Evolutionary conservation across 2,888 invertebrate genomes (phyloP).

Genomic region (Microchrysa polita): DNA sequence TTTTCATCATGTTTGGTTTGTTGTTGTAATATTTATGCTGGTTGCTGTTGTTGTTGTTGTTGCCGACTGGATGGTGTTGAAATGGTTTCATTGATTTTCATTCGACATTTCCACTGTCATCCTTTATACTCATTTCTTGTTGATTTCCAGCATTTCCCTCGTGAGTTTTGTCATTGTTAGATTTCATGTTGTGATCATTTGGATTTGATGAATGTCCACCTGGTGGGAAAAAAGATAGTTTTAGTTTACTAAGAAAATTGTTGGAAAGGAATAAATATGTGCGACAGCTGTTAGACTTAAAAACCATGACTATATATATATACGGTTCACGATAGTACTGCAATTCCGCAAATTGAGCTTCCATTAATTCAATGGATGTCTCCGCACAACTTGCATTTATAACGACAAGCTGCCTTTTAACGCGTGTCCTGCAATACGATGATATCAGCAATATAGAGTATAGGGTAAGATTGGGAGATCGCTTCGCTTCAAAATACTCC

Average conservation of each 20-base stretch:
- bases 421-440: too few relatives aligned
- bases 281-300: not conserved
- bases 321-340: not conserved
- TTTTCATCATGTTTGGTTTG: slow-evolving; percentile 40
- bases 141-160: slow-evolving; percentile 28
- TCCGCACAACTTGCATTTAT: too few relatives aligned
- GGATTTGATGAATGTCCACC: slow-evolving; percentile 48
- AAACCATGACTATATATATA: too few relatives aligned
- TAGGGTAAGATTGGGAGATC: too few relatives aligned
- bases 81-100: slow-evolving; percentile 38
- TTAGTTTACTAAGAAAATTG: slow-evolving; percentile 4
- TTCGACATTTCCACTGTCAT: slow-evolving; percentile 45
- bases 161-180: slow-evolving; percentile 37
- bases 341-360: not conserved
- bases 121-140: slow-evolving; percentile 48
- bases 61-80: slow-evolving; percentile 41
- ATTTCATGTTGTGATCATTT: slow-evolving; percentile 45
- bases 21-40: slow-evolving; percentile 40
- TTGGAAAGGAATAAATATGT: not conserved
- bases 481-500: not conserved
- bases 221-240: slow-evolving; percentile 12
- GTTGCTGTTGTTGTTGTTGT: slow-evolving; percentile 17
- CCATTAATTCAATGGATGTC: too few relatives aligned
- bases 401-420: too few relatives aligned
- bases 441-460: too few relatives aligned